phyloP scores from a whole-genome alignment of 64 coral and sea anemone genomes.

The Pachyseris speciosa region DNA sequence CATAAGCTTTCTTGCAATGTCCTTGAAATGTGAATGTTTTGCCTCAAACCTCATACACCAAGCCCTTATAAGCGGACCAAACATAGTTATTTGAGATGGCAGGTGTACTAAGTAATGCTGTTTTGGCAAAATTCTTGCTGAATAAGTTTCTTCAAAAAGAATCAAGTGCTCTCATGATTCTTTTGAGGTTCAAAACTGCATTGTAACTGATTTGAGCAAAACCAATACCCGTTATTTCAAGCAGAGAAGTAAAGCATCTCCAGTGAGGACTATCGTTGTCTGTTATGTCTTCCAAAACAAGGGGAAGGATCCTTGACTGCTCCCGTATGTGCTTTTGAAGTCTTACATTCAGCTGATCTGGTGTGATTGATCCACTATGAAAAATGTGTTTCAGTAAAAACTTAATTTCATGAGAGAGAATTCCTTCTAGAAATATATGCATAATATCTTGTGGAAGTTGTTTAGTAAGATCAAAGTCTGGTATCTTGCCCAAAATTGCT shows the following conservation, averaged over 20 bases:
- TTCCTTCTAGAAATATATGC: constrained; percentile 53
- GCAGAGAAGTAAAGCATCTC: constrained; percentile 6
- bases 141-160: constrained; percentile 16
- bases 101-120: constrained; percentile 44
- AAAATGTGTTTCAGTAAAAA: not conserved
- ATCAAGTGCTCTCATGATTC: constrained; percentile 5
- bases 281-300: not conserved
- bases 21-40: too few relatives aligned
- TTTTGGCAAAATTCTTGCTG: constrained; percentile 15
- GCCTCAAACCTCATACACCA: constrained; percentile 33
- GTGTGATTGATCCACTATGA: not conserved
- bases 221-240: constrained; percentile 10
- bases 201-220: not conserved
- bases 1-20: too few relatives aligned
- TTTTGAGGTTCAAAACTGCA: constrained; percentile 8
- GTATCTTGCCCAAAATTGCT: not conserved
- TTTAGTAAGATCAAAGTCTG: not conserved
- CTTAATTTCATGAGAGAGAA: not conserved
- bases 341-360: not conserved
- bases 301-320: constrained; percentile 20
- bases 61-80: constrained; percentile 40
- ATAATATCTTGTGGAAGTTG: constrained; percentile 33
- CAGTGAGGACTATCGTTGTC: not conserved
- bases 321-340: constrained; percentile 2
- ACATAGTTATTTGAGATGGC: not conserved